Conservation (phyloP, 1,140 invertebrate genomes). For the Musca domestica region DNA sequence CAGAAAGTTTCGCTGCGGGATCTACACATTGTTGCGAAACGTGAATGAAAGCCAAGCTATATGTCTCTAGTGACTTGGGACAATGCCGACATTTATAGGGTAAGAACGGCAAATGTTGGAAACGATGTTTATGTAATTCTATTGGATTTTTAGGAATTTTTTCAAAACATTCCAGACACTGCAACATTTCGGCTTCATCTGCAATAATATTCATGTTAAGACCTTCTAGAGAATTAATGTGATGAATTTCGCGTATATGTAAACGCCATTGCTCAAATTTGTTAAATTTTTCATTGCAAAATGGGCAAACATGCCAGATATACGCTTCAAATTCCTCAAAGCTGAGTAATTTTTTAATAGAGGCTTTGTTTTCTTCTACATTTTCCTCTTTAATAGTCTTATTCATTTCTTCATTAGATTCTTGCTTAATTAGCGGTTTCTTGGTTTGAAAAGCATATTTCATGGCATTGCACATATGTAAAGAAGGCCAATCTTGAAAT, state of each 20-base stretch:
- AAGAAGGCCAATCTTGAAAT: background rate
- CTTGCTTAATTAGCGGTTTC: background rate
- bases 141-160: background rate
- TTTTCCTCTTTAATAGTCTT: background rate
- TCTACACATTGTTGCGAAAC: background rate
- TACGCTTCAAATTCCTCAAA: conserved; percentile 7
- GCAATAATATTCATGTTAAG: background rate
- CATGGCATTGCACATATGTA: background rate
- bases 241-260: background rate
- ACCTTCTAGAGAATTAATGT: background rate
- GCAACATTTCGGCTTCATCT: background rate
- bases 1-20: background rate
- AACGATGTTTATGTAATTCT: conserved; percentile 1
- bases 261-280: background rate
- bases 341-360: background rate
- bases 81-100: conserved; percentile 10
- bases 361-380: no score
- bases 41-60: background rate
- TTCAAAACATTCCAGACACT: background rate
- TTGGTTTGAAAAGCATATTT: no score
- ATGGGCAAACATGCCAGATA: background rate
- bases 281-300: background rate
- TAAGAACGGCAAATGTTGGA: background rate
- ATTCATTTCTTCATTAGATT: background rate
- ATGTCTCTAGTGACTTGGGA: background rate